phyloP scores from a whole-genome alignment of 1,140 invertebrate species.

The Ceratina calcarata region DNA sequence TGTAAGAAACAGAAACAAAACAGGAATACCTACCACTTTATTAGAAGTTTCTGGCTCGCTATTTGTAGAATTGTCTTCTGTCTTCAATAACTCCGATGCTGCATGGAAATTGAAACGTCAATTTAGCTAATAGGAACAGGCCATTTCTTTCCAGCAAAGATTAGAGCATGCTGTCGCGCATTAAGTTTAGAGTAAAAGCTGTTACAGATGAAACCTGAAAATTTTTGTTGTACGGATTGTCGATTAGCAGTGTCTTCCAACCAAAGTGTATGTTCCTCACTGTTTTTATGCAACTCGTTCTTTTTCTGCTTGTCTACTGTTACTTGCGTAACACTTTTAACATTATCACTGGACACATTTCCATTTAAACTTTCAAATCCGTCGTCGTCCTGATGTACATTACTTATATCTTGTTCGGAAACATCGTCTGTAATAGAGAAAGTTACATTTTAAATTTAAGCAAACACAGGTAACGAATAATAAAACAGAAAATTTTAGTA shows the following conservation, averaged over 20 bases:
- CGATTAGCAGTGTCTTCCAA: slow-evolving; percentile 35
- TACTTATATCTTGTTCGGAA: slow-evolving; percentile 60
- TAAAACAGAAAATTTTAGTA: slow-evolving; percentile 1
- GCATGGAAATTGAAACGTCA: slow-evolving; percentile 66
- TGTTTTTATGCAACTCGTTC: slow-evolving; percentile 21
- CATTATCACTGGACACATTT: slow-evolving; percentile 88
- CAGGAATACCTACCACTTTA: slow-evolving; percentile 59
- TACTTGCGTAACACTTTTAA: slow-evolving; percentile 57
- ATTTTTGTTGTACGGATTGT: slow-evolving; percentile 42
- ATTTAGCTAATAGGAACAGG: slow-evolving; percentile 58
- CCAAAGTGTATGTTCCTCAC: slow-evolving; percentile 35
- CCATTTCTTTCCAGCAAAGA: slow-evolving; percentile 64
- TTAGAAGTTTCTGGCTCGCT: slow-evolving; percentile 64
- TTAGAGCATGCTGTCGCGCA: slow-evolving; percentile 50
- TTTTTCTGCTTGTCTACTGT: slow-evolving; percentile 22
- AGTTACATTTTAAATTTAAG: slow-evolving; percentile 35
- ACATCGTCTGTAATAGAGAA: slow-evolving; percentile 50
- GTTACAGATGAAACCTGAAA: slow-evolving; percentile 59
- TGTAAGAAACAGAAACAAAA: not conserved
- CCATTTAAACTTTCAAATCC: slow-evolving; percentile 93
- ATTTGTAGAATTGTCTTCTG: slow-evolving; percentile 63
- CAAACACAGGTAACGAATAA: slow-evolving; percentile 9
- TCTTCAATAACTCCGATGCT: slow-evolving; percentile 64
- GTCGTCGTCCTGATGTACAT: slow-evolving; percentile 85
- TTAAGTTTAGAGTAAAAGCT: slow-evolving; percentile 11